Evolutionary conservation across 2,797 vertebrate genomes (phyloP), one percentile per base, ranked within the genome.

Genomic region (Neosalanx taihuensis): DNA sequence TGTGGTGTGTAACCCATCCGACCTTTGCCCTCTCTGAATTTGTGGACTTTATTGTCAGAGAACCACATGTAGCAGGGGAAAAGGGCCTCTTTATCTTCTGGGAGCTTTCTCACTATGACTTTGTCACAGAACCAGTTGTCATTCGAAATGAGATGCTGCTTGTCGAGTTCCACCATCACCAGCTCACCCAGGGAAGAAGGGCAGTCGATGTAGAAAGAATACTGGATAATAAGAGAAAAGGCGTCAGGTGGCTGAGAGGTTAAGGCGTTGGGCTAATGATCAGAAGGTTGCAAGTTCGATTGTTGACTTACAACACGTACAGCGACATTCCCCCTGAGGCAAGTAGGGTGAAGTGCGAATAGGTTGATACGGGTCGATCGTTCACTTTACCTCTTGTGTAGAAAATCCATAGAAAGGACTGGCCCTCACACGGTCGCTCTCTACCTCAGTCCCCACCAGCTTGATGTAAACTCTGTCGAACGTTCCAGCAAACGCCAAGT

Each of bases 391-490:
- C 23, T 26, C 23, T 26, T 26, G 23, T 26, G 23, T 26, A 26
- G 23, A 26, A 26, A 26, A 26, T 26, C 23, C 23, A 26, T 26
- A 26, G 1, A 26, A 26, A 26, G 23, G 1, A 26, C 23, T 26
- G 23, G 23, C 23, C 23, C 23, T 26, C 23, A 26, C 23, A 26
- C 23, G 23, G 23, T 73, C 57, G n/a, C 77, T 79, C 71, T 77
- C 71, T 51, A 73, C 77, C 6, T 79, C 49, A 0, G 46, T 72
- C 3, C 77, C 80, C 35, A 79, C 53, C 53, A 79, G 63, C 26
- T 72, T 82, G n/a, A 79, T 79, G 71, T 69, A 77, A 58, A 79
- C 53, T 1, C 57, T 69, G 70, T 79, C 74, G 58, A 70, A 9
- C 0, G 80, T 77, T 12, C 74, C 57, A 1, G 68, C 68, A 0